phyloP scores from a whole-genome alignment of 2,113 vertebrate genomes.

The Pipra filicauda region DNA sequence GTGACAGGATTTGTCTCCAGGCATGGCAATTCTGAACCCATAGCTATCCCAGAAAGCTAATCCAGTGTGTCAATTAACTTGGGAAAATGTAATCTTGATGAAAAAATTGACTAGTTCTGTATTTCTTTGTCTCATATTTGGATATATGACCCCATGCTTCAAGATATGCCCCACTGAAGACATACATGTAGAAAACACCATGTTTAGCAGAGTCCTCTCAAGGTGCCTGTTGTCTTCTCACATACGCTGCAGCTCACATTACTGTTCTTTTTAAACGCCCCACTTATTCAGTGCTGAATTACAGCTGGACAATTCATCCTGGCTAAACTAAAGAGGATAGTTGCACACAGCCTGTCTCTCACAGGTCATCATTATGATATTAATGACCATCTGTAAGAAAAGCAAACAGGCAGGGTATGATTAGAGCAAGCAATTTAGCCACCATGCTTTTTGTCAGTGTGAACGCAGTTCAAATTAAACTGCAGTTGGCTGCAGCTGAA shows the following conservation, averaged over 20 bases:
- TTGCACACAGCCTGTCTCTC: background rate
- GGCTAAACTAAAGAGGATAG: background rate
- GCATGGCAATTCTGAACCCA: background rate
- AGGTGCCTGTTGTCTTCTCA: background rate
- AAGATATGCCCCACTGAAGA: background rate
- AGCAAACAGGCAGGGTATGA: background rate
- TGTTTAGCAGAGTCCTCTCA: background rate
- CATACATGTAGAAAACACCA: background rate
- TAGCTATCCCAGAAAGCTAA: background rate
- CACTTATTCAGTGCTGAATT: background rate
- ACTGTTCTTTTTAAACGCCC: background rate
- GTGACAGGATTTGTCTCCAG: background rate
- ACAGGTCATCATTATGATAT: background rate
- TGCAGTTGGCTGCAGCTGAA: conserved; percentile 21
- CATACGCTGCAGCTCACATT: background rate
- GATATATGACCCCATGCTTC: background rate
- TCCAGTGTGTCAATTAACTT: background rate
- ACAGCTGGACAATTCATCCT: background rate
- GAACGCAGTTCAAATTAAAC: conserved; percentile 33
- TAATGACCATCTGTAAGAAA: conserved; percentile 48
- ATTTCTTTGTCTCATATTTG: background rate
- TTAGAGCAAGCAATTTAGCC: conserved; percentile 16
- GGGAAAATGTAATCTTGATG: background rate
- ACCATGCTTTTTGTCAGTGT: background rate
- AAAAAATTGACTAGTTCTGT: background rate